phyloP scores from a whole-genome alignment of 2,888 invertebrate species.

The Pardosa pseudoannulata region DNA sequence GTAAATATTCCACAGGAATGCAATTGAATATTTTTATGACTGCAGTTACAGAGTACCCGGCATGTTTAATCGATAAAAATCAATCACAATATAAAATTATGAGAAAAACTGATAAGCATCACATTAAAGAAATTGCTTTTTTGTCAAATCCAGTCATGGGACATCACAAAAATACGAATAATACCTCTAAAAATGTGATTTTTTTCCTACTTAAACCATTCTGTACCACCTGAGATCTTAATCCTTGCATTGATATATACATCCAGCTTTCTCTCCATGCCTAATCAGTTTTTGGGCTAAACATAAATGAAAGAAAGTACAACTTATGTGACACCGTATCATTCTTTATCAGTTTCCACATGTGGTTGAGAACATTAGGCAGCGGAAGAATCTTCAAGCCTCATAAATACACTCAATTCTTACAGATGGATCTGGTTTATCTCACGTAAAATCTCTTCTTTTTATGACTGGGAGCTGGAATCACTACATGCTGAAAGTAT shows the following conservation, averaged over 20 bases:
- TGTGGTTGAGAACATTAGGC: slow-evolving; percentile 26
- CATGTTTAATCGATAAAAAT: too few relatives aligned
- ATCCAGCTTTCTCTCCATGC: too few relatives aligned
- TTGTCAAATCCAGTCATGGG: too few relatives aligned
- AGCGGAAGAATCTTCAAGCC: slow-evolving; percentile 64
- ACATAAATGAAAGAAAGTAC: not conserved
- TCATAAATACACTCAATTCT: slow-evolving; percentile 55
- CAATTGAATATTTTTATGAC: too few relatives aligned
- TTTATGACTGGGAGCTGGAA: not conserved
- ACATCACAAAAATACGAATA: too few relatives aligned
- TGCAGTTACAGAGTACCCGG: too few relatives aligned
- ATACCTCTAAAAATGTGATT: too few relatives aligned
- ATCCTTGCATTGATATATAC: not conserved
- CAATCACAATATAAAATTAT: too few relatives aligned
- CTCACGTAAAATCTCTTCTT: slow-evolving; percentile 43
- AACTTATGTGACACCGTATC: not conserved
- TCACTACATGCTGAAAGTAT: not conserved
- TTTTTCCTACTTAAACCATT: too few relatives aligned
- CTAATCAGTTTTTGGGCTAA: not conserved
- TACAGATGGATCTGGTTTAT: slow-evolving; percentile 55
- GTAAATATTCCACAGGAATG: too few relatives aligned
- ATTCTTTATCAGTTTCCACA: not conserved
- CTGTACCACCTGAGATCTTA: not conserved
- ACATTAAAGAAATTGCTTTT: too few relatives aligned
- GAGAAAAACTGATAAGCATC: too few relatives aligned